Evolutionary conservation across 2,113 vertebrate genomes (phyloP).

Genomic region (mouse (Mus musculus)): GRCm39 chr4:105857501-105858000

Average conservation of each 20-base stretch:
- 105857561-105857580: slow-evolving; percentile 2
- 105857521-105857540: not conserved
- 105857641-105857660: slow-evolving; percentile 28
- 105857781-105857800: not conserved
- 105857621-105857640: slow-evolving; percentile 33
- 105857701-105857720: slow-evolving; percentile 21
- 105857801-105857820: not conserved
- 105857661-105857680: slow-evolving; percentile 51
- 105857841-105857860: not conserved
- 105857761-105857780: not conserved
- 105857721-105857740: slow-evolving; percentile 11
- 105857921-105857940: not conserved
- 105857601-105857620: not conserved
- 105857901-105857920: not conserved
- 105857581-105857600: not conserved
- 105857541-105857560: not conserved
- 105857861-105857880: not conserved
- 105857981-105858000: not conserved
- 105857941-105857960: not conserved
- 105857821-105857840: not conserved
- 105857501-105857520: not conserved
- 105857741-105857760: not conserved
- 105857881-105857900: not conserved
- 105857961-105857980: not conserved
- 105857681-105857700: slow-evolving; percentile 59